Percentiles rank a stretch among this genome's conserved stretches.
These are phyloP conservation scores for Plodia interpunctella DNA, from an alignment of 1,140 invertebrate species.

Conservation along the genomic window DNA sequence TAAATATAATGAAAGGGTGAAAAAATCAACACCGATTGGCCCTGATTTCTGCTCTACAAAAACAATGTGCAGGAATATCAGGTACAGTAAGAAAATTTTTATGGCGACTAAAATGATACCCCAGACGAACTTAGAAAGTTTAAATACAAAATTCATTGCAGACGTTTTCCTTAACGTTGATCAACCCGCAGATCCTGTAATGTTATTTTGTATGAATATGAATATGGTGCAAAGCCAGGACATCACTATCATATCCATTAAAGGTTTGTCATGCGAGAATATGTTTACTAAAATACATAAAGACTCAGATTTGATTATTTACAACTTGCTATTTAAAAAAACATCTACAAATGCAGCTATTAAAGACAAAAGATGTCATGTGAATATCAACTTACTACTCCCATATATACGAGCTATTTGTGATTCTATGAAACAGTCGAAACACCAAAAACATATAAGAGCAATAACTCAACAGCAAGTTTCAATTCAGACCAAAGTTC, in stretches of 20 bases:
- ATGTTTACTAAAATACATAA: background rate
- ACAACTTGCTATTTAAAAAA: background rate
- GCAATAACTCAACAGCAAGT: too few species aligned
- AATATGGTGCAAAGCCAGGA: too few species aligned
- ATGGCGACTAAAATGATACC: background rate
- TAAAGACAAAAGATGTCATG: too few species aligned
- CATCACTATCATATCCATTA: background rate
- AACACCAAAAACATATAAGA: too few species aligned
- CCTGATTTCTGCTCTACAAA: too few species aligned
- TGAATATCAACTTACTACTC: too few species aligned
- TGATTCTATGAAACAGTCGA: too few species aligned
- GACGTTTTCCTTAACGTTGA: background rate
- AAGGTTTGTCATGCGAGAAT: background rate
- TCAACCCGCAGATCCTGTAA: background rate
- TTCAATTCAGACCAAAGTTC: too few species aligned
- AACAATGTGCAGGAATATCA: background rate
- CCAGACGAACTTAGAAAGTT: background rate
- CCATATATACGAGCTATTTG: too few species aligned
- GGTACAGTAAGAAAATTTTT: background rate
- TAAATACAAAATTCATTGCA: background rate
- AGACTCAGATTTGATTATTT: background rate
- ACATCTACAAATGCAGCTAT: background rate
- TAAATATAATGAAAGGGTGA: background rate
- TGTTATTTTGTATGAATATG: background rate
- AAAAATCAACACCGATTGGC: background rate